A percentile compares a stretch with the other conserved stretches of the same genome.
Evolutionary conservation across 1,140 invertebrate genomes (phyloP).

Genomic region (Aphelenchoides avenae): DNA sequence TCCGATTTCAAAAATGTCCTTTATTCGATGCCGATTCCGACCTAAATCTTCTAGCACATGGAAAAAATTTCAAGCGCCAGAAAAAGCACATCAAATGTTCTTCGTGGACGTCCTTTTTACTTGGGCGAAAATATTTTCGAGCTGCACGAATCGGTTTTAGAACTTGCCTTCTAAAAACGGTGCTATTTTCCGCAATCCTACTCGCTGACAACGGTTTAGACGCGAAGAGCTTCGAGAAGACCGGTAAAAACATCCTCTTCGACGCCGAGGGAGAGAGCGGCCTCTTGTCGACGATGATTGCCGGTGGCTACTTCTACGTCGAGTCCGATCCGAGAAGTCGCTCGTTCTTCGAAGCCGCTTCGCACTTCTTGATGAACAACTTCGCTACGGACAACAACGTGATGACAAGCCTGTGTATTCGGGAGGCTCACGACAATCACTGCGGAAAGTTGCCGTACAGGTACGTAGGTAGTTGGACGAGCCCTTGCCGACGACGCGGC

Average conservation of each 20-base stretch:
- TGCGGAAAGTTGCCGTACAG: slow-evolving; percentile 38
- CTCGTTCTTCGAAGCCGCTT: slow-evolving; percentile 29
- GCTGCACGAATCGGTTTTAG: no score
- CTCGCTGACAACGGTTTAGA: slow-evolving; percentile 12
- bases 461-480: no score
- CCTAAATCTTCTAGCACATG: no score
- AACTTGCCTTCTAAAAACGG: no score
- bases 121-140: no score
- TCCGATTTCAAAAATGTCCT: no score
- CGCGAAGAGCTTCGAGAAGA: slow-evolving; percentile 12
- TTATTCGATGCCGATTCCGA: no score
- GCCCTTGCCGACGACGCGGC: no score
- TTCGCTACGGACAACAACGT: slow-evolving; percentile 46
- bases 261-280: slow-evolving; percentile 36
- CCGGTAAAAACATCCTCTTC: slow-evolving; percentile 26
- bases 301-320: slow-evolving; percentile 43
- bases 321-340: slow-evolving; percentile 18
- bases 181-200: no score
- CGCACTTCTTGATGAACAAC: slow-evolving; percentile 28
- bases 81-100: background rate
- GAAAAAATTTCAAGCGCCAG: slow-evolving; percentile 6
- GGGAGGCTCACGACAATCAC: slow-evolving; percentile 6
- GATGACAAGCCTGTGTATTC: slow-evolving; percentile 35
- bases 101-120: background rate
- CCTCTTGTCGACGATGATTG: slow-evolving; percentile 29